Percentiles rank a stretch among this genome's conserved stretches.
phyloP scores from a whole-genome alignment of 2,888 invertebrate genomes.

The Drosophila koepferae region DNA sequence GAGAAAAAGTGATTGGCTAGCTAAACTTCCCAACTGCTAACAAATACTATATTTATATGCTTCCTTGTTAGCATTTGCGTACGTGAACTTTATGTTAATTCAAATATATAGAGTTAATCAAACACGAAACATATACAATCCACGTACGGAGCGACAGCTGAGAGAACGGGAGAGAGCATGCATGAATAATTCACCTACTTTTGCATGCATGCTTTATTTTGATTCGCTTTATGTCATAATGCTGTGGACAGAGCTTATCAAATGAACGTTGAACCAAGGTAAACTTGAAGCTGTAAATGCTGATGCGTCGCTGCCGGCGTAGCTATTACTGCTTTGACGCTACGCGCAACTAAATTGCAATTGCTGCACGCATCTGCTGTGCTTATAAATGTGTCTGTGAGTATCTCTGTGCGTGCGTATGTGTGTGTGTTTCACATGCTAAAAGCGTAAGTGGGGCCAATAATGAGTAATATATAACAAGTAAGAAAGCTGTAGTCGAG shows the following conservation, averaged over 20 bases:
- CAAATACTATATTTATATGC: conserved; percentile 7
- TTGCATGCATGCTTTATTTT: conserved; percentile 9
- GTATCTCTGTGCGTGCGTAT: not conserved
- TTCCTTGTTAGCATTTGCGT: conserved; percentile 16
- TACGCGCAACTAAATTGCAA: conserved; percentile 48
- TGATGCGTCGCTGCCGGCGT: conserved; percentile 21
- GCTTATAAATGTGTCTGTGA: not conserved
- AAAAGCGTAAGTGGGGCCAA: conserved; percentile 57
- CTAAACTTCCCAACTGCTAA: not conserved
- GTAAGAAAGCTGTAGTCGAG: too few relatives aligned
- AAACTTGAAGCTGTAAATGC: conserved; percentile 42
- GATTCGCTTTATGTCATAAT: conserved; percentile 39
- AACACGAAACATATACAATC: conserved; percentile 9
- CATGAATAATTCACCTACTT: conserved; percentile 29
- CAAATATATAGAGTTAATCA: conserved; percentile 25
- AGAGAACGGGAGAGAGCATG: conserved; percentile 5
- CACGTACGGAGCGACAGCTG: conserved; percentile 26
- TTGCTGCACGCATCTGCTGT: conserved; percentile 51
- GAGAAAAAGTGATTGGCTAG: conserved; percentile 11
- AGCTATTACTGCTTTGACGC: not conserved
- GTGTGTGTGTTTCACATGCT: conserved; percentile 41
- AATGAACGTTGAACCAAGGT: conserved; percentile 64
- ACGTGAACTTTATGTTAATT: conserved; percentile 43
- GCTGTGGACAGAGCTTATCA: conserved; percentile 26
- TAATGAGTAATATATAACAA: conserved; percentile 66